Base-by-base conservation (phyloP, 2,888 invertebrate genomes). In the Tortricodes alternella region DNA sequence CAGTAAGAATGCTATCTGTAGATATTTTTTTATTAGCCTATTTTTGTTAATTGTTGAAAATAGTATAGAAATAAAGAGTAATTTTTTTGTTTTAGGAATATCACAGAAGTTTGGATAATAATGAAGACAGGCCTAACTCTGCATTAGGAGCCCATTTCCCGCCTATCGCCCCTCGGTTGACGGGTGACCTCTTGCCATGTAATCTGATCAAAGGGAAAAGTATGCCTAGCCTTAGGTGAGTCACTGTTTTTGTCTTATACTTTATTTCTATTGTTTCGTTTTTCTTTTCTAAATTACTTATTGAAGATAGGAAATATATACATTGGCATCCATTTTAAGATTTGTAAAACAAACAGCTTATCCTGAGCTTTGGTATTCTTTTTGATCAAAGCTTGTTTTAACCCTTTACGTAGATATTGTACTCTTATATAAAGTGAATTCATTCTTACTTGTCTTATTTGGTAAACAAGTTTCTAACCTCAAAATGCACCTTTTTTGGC, bases 141-240 rank as follows among this genome's bases (percentile, higher is more conserved):
- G 94, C 93, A 37, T 93, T 96, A 0, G 93, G 93, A 46, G 92
- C 93, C 50, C 93, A 94, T 39, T 94, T 94, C 63, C 89, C 92
- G 1, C 91, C 93, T 0, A 78, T 92, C 46, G 91, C 92, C 9
- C 92, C 93, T 0, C 86, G 91, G 61, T 64, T 85, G 1, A 88
- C 91, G 21, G 89, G 89, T 15, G 92, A 92, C 66, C 75, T 89
- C 46, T 89, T 92, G 62, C 86, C 85, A 35, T 87, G 87, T 67
- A 96, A 96, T 83, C 91, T 98, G 46, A 95, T 96, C 60, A 97
- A 98, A 91, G 98, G 98, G 60, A 98, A 98, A 89, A 98, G 98
- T 91, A 97, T 98, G 97, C 98, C 98, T 2, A 97, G 97, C 76
- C 91, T 98, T 60, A 97, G 97, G 97, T 97, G 89, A 89, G 91